These are phyloP conservation scores for Oreochromis aureus DNA, from an alignment of 2,113 vertebrate species.

Conservation along the genomic window DNA sequence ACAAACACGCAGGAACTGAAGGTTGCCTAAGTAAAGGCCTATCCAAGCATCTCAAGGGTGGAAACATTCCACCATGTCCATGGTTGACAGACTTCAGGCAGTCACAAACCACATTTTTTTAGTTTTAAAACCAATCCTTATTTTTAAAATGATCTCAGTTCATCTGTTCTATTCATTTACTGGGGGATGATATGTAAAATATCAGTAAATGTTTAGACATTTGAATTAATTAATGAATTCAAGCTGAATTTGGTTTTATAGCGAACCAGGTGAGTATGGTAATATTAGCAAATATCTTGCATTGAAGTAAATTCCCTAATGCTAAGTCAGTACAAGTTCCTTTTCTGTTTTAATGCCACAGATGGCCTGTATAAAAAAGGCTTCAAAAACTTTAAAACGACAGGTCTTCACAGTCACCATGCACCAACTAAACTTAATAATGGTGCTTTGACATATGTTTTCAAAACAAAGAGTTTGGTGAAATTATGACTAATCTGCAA, in stretches of 20 bases:
- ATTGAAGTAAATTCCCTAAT: neutral
- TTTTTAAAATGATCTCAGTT: neutral
- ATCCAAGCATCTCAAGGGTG: neutral
- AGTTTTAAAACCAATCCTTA: neutral
- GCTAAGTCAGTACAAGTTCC: neutral
- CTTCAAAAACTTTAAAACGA: neutral
- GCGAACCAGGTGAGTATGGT: neutral
- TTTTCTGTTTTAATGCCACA: neutral
- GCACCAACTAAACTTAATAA: neutral
- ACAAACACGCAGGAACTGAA: neutral
- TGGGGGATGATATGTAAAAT: neutral
- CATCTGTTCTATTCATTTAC: neutral
- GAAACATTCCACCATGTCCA: neutral
- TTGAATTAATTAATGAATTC: neutral
- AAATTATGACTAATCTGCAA: slow-evolving; percentile 22
- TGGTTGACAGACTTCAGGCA: neutral
- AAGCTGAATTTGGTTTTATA: neutral
- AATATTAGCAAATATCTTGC: neutral
- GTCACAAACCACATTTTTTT: neutral
- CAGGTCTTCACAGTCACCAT: neutral
- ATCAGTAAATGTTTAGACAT: rapidly evolving
- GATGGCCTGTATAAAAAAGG: neutral
- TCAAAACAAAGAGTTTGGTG: slow-evolving; percentile 9
- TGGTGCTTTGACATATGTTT: slow-evolving; percentile 13
- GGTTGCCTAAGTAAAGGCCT: neutral